phyloP scores from a whole-genome alignment of 2,113 vertebrate genomes.

The Saccopteryx leptura region DNA sequence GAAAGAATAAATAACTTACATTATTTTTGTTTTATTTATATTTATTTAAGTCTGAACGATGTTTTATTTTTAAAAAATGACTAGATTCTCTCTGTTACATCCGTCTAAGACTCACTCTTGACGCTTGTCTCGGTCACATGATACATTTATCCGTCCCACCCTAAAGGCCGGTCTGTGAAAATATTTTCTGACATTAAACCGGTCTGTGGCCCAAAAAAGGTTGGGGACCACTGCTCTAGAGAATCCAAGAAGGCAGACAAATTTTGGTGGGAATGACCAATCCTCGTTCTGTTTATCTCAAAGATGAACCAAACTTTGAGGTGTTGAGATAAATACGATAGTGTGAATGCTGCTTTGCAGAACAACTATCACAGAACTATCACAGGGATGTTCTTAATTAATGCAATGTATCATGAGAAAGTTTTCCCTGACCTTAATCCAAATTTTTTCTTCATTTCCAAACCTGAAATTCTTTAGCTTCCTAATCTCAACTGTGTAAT shows the following conservation, averaged over 20 bases:
- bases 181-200: too few species aligned
- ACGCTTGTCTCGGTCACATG: too few species aligned
- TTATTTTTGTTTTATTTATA: too few species aligned
- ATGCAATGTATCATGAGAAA: constrained; percentile 30
- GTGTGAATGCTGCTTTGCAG: not conserved
- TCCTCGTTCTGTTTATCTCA: not conserved
- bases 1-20: too few species aligned
- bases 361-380: not conserved
- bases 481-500: constrained; percentile 67
- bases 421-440: constrained; percentile 48
- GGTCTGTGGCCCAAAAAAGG: too few species aligned
- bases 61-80: too few species aligned
- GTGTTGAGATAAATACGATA: not conserved
- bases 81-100: too few species aligned
- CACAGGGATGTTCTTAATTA: constrained; percentile 47
- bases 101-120: too few species aligned
- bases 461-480: constrained; percentile 4
- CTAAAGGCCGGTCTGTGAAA: too few species aligned
- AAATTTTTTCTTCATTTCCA: not conserved
- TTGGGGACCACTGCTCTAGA: not conserved
- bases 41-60: too few species aligned
- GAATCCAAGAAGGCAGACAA: not conserved
- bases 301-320: not conserved
- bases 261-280: not conserved
- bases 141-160: too few species aligned